Evolutionary conservation across 2,888 invertebrate genomes (phyloP).

Genomic region (Agapostemon virescens): DNA sequence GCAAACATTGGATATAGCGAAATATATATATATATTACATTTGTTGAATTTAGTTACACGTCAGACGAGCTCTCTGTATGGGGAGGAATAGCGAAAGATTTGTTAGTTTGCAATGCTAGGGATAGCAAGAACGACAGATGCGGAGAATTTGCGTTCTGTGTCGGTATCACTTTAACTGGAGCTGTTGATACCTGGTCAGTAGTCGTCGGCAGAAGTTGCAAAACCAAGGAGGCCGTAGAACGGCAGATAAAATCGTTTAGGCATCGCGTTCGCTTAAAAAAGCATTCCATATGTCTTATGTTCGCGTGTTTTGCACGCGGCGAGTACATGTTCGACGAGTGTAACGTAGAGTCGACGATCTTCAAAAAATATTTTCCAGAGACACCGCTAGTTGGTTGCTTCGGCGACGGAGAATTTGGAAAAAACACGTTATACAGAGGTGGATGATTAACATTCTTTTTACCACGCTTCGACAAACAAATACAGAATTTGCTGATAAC

Average conservation of each 20-base stretch:
- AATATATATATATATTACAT: conserved; percentile 8
- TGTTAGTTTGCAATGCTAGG: conserved; percentile 64
- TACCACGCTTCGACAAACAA: neutral
- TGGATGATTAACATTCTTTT: conserved; percentile 46
- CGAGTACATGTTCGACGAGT: conserved; percentile 54
- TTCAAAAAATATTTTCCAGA: conserved; percentile 75
- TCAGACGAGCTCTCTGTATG: conserved; percentile 60
- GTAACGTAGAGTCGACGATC: conserved; percentile 70
- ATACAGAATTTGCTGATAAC: neutral
- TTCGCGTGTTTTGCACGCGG: conserved; percentile 75
- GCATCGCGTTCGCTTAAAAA: conserved; percentile 68
- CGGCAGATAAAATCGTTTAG: conserved; percentile 66
- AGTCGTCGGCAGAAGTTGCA: conserved; percentile 62
- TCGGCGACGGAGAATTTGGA: conserved; percentile 77
- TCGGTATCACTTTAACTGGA: conserved; percentile 70
- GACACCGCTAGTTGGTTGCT: conserved; percentile 74
- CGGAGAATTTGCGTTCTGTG: conserved; percentile 46
- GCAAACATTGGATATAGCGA: neutral
- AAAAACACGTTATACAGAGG: conserved; percentile 63
- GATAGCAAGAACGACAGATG: conserved; percentile 7
- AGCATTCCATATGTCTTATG: conserved; percentile 75
- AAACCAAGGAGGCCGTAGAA: conserved; percentile 64
- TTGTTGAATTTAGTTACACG: conserved; percentile 16
- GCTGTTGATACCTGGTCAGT: conserved; percentile 74
- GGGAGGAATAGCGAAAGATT: conserved; percentile 69